A percentile compares a stretch with the other conserved stretches of the same genome.
These are phyloP conservation scores for Danio kyathit DNA, from an alignment of 2,797 vertebrate genomes.

Conservation along the genomic window DNA sequence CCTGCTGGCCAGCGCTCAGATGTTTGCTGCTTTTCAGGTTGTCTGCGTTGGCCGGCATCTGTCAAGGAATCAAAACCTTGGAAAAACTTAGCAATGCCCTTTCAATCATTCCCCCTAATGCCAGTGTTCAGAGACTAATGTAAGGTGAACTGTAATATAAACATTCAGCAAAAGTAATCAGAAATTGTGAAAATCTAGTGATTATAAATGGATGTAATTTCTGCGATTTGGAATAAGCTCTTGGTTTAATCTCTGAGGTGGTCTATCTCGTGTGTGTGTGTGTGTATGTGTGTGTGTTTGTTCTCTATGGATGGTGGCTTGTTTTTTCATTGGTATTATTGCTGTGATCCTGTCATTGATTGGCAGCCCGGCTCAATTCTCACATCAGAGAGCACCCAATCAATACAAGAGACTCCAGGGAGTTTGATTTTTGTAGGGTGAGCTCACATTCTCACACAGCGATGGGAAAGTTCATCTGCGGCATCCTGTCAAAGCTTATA, in stretches of 20 bases:
- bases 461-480: background rate
- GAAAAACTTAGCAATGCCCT: background rate
- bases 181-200: background rate
- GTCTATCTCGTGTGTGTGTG: background rate
- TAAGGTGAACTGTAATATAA: too few relatives aligned
- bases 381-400: constrained; percentile 29
- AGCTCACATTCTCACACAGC: constrained; percentile 25
- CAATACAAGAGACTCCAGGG: constrained; percentile 27
- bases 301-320: background rate
- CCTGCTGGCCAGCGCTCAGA: too few relatives aligned
- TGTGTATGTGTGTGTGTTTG: too few relatives aligned
- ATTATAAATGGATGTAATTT: background rate
- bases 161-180: background rate
- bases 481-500: background rate
- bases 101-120: background rate
- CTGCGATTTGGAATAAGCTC: background rate
- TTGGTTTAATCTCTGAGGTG: background rate
- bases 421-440: constrained; percentile 26
- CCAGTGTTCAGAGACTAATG: too few relatives aligned
- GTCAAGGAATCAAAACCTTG: too few relatives aligned
- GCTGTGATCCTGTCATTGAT: constrained; percentile 36
- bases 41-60: too few relatives aligned
- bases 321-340: constrained; percentile 17
- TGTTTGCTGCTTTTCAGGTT: too few relatives aligned
- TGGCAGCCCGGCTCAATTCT: constrained; percentile 17